Percentiles rank a stretch among this genome's conserved stretches.
Evolutionary conservation across 2,797 vertebrate genomes (phyloP).

Genomic region (Poeciliopsis infans): DNA sequence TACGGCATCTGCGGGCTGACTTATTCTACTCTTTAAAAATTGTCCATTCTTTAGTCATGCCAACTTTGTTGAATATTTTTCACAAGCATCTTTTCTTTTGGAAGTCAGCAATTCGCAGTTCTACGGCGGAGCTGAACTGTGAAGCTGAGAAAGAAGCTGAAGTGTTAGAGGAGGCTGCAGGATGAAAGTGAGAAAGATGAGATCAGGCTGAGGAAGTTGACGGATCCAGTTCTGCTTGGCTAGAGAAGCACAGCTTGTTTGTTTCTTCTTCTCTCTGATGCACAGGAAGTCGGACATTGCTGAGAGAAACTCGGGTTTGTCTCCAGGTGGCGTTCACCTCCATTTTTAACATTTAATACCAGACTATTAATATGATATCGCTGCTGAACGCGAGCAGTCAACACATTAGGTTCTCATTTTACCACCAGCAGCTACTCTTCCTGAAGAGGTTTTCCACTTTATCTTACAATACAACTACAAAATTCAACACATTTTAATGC

Average conservation of each 20-base stretch:
- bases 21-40: not conserved
- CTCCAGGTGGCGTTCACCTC: not conserved
- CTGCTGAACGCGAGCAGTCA: not conserved
- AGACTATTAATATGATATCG: not conserved
- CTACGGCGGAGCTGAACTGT: not conserved
- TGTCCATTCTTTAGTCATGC: not conserved
- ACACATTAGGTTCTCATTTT: not conserved
- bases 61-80: conserved; percentile 2
- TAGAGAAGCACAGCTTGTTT: conserved; percentile 15
- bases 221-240: conserved; percentile 28
- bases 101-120: not conserved
- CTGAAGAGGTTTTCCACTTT: not conserved
- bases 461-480: not conserved
- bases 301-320: not conserved
- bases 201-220: conserved; percentile 6
- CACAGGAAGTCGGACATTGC: not conserved
- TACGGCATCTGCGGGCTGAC: not conserved
- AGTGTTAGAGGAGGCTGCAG: conserved; percentile 13
- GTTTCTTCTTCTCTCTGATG: not conserved
- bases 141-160: conserved; percentile 6
- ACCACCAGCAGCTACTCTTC: not conserved
- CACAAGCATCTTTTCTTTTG: not conserved
- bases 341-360: not conserved
- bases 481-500: not conserved
- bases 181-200: conserved; percentile 23